Conservation (phyloP, 2,888 invertebrate species). For the Stenolophus ochropezus region DNA sequence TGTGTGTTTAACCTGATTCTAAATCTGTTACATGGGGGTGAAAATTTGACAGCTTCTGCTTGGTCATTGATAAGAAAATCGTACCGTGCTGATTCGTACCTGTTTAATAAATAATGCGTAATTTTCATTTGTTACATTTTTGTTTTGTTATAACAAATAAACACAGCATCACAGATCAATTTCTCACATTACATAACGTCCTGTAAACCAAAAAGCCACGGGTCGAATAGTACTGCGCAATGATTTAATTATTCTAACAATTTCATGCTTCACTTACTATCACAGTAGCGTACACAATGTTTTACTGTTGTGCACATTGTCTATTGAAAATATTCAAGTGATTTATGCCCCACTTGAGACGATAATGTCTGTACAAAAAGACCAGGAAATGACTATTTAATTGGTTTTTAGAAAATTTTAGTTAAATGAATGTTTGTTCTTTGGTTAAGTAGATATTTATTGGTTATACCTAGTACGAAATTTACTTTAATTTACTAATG, state of each 20-base stretch:
- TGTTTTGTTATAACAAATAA: too few species aligned
- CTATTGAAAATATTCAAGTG: not conserved
- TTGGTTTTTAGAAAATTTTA: too few species aligned
- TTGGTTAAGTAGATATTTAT: too few species aligned
- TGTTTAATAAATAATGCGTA: not conserved
- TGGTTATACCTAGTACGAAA: too few species aligned
- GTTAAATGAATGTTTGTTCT: too few species aligned
- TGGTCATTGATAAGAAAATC: not conserved
- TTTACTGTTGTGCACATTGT: too few species aligned
- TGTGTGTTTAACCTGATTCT: not conserved
- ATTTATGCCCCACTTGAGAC: not conserved
- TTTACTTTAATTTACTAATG: too few species aligned
- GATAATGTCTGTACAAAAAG: too few species aligned
- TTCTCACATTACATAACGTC: not conserved
- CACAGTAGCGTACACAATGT: conserved; percentile 3
- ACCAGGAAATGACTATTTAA: too few species aligned
- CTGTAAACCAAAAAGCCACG: not conserved
- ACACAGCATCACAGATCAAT: too few species aligned
- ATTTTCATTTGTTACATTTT: too few species aligned
- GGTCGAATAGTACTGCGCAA: not conserved
- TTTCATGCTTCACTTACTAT: conserved; percentile 12
- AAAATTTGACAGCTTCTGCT: too few species aligned
- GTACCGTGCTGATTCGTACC: not conserved
- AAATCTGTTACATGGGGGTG: not conserved
- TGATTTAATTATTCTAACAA: conserved; percentile 29